These are phyloP conservation scores for Natator depressus DNA, from an alignment of 2,113 vertebrate genomes.

Conservation along the genomic window DNA sequence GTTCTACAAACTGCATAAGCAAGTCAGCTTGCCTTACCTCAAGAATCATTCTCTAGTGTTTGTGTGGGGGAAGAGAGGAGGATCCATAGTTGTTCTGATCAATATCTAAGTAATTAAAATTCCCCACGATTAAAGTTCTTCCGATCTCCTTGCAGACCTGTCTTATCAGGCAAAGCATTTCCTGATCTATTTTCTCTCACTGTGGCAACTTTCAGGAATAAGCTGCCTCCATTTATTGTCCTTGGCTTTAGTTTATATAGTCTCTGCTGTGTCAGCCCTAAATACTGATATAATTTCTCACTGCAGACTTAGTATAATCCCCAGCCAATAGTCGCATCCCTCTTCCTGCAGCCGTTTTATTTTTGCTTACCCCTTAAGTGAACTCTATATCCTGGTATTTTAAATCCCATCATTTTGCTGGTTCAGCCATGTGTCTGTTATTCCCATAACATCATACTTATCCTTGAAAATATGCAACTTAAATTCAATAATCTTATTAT, in stretches of 20 bases:
- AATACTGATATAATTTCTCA: slow-evolving; percentile 42
- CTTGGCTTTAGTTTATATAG: slow-evolving; percentile 53
- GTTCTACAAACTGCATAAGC: background rate
- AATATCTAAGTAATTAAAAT: slow-evolving; percentile 70
- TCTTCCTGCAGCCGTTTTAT: background rate
- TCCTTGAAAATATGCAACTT: slow-evolving; percentile 9
- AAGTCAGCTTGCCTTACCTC: background rate
- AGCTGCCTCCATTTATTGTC: slow-evolving; percentile 49
- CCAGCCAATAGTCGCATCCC: background rate
- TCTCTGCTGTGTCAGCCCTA: slow-evolving; percentile 51
- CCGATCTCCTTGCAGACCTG: slow-evolving; percentile 41
- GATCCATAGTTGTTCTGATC: slow-evolving; percentile 46
- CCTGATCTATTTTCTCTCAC: slow-evolving; percentile 54
- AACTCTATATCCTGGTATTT: background rate
- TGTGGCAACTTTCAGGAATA: slow-evolving; percentile 5
- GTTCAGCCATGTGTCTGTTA: background rate
- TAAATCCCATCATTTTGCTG: slow-evolving; percentile 46
- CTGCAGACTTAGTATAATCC: slow-evolving; percentile 14
- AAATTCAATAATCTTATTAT: background rate
- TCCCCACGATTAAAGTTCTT: slow-evolving; percentile 62
- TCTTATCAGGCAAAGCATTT: slow-evolving; percentile 61
- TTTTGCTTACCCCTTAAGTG: slow-evolving; percentile 47
- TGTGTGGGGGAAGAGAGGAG: background rate
- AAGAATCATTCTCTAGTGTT: background rate
- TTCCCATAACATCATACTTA: slow-evolving; percentile 39